Evolutionary conservation across 2,113 vertebrate species (phyloP).

Genomic region (Fulica atra): DNA sequence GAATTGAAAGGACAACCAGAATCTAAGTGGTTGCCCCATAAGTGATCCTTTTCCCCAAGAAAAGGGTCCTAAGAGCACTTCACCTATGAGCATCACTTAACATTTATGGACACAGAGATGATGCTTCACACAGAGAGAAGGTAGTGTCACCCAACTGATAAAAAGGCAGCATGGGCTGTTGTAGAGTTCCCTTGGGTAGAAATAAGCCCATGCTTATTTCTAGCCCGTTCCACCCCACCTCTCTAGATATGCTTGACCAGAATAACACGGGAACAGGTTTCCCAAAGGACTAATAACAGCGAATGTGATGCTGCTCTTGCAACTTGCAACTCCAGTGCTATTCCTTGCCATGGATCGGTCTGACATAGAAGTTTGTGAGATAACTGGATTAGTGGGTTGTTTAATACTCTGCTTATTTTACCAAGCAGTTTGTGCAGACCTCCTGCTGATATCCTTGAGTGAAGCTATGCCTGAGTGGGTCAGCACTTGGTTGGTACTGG

Average conservation of each 20-base stretch:
- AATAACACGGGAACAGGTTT: not conserved
- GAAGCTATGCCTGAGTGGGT: not conserved
- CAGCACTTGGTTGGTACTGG: not conserved
- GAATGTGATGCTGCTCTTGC: not conserved
- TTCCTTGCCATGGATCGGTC: not conserved
- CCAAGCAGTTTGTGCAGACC: not conserved
- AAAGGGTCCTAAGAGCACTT: not conserved
- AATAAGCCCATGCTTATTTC: not conserved
- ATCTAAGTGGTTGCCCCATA: not conserved
- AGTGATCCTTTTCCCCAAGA: not conserved
- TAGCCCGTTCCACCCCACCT: not conserved
- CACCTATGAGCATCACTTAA: not conserved
- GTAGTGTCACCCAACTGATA: not conserved
- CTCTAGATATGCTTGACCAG: accelerated
- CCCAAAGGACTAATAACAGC: not conserved
- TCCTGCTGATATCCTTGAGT: not conserved
- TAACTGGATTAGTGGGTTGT: accelerated
- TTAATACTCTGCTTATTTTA: not conserved
- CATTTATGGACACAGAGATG: not conserved
- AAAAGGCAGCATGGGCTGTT: not conserved
- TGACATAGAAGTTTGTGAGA: not conserved
- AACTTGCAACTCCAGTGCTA: not conserved
- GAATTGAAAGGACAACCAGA: not conserved
- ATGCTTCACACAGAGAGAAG: not conserved
- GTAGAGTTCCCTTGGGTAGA: not conserved